Conservation (phyloP, 2,888 invertebrate genomes). For the Pemphredon lugubris region DNA sequence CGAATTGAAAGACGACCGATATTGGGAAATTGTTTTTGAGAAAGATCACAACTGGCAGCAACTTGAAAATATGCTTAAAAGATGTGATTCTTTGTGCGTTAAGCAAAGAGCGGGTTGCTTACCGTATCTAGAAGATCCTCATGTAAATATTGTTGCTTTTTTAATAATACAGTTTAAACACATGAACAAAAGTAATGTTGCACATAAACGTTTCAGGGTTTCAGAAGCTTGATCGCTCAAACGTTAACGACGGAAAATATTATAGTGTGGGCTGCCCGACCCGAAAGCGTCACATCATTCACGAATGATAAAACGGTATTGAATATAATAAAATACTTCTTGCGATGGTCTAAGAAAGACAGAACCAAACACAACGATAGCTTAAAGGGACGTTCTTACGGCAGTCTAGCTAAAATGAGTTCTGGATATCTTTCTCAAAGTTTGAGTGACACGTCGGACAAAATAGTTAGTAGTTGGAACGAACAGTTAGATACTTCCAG, state of each 20-base stretch:
- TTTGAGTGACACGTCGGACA: slow-evolving; percentile 61
- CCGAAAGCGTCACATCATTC: slow-evolving; percentile 88
- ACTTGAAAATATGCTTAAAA: slow-evolving; percentile 86
- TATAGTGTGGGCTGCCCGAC: slow-evolving; percentile 86
- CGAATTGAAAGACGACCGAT: slow-evolving; percentile 90
- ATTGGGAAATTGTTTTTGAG: slow-evolving; percentile 94
- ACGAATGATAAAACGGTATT: slow-evolving; percentile 88
- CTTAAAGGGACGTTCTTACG: slow-evolving; percentile 41
- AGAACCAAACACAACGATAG: slow-evolving; percentile 54
- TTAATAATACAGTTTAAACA: neutral
- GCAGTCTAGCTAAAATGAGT: slow-evolving; percentile 59
- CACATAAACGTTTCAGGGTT: slow-evolving; percentile 82
- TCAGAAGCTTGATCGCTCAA: slow-evolving; percentile 89
- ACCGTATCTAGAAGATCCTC: slow-evolving; percentile 92
- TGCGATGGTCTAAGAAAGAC: slow-evolving; percentile 76
- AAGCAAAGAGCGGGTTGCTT: slow-evolving; percentile 95
- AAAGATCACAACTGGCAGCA: slow-evolving; percentile 92
- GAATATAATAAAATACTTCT: slow-evolving; percentile 87
- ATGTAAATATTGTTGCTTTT: slow-evolving; percentile 70
- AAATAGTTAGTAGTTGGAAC: slow-evolving; percentile 52
- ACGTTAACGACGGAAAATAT: slow-evolving; percentile 89
- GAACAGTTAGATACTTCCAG: slow-evolving; percentile 46
- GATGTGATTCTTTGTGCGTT: slow-evolving; percentile 89
- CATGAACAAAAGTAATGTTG: slow-evolving; percentile 2
- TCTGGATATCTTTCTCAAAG: slow-evolving; percentile 59